Conservation (phyloP, 2,888 invertebrate species). For the Micoletzkya japonica region DNA sequence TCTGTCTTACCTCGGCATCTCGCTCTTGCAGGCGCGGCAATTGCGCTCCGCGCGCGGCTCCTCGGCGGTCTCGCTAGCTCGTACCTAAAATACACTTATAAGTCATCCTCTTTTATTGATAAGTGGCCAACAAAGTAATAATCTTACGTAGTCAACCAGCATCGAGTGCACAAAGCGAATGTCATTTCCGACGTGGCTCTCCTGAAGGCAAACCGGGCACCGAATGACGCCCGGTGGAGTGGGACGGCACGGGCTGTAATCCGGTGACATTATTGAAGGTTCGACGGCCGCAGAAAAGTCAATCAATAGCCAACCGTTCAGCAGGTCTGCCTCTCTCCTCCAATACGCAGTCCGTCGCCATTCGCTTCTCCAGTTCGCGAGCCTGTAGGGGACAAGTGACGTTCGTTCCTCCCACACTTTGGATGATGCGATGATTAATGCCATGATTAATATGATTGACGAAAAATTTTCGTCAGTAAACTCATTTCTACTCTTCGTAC, state of each 20-base stretch:
- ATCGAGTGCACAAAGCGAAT: slow-evolving; percentile 73
- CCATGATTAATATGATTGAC: too few relatives aligned
- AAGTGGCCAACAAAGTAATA: too few relatives aligned
- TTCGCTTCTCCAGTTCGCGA: slow-evolving; percentile 24
- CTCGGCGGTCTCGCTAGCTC: slow-evolving; percentile 39
- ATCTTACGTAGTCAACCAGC: slow-evolving; percentile 73
- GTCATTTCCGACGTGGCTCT: slow-evolving; percentile 60
- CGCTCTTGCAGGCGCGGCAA: slow-evolving; percentile 92
- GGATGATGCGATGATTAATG: too few relatives aligned
- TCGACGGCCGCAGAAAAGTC: too few relatives aligned
- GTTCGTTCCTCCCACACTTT: slow-evolving; percentile 30
- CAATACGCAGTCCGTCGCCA: slow-evolving; percentile 42
- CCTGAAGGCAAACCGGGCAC: slow-evolving; percentile 76
- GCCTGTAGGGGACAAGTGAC: neutral
- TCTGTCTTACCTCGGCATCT: slow-evolving; percentile 70
- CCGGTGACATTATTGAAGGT: too few relatives aligned
- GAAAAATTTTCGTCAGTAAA: too few relatives aligned
- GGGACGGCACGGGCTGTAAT: slow-evolving; percentile 36
- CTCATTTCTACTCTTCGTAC: too few relatives aligned
- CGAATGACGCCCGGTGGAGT: slow-evolving; percentile 60
- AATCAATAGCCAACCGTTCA: neutral
- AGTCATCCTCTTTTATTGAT: too few relatives aligned
- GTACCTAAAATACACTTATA: slow-evolving; percentile 36
- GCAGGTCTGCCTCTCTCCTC: slow-evolving; percentile 29
- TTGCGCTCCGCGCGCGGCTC: slow-evolving; percentile 68